Evolutionary conservation across 1,140 invertebrate genomes (phyloP).

Genomic region (Agrypnia vestita): DNA sequence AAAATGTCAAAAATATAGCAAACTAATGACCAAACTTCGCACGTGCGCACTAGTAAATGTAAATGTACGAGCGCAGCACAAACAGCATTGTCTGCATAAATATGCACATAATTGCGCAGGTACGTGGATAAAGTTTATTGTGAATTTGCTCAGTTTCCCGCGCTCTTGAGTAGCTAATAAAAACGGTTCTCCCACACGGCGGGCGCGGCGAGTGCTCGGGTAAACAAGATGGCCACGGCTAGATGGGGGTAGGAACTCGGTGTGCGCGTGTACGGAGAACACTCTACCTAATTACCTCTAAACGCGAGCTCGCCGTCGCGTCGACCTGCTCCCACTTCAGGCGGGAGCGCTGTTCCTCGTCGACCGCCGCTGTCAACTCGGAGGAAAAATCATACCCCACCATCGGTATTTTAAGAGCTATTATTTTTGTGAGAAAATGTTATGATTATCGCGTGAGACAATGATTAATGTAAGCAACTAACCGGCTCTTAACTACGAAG

Average conservation of each 20-base stretch:
- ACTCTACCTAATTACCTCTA: slow-evolving; percentile 55
- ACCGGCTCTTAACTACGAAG: too few relatives aligned
- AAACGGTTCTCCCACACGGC: slow-evolving; percentile 1
- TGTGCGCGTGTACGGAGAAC: slow-evolving; percentile 24
- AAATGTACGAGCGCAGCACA: too few relatives aligned
- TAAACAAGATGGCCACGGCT: slow-evolving; percentile 19
- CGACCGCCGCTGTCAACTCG: slow-evolving; percentile 6
- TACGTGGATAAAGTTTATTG: neutral
- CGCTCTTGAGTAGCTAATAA: neutral
- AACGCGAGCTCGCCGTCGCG: slow-evolving; percentile 37
- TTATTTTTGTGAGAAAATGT: too few relatives aligned
- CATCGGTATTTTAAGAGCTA: too few relatives aligned
- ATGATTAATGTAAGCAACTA: too few relatives aligned
- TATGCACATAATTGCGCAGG: too few relatives aligned
- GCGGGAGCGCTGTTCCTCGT: slow-evolving; percentile 12
- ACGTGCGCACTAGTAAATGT: too few relatives aligned
- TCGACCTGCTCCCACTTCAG: neutral
- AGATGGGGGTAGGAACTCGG: neutral
- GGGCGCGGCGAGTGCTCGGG: slow-evolving; percentile 3
- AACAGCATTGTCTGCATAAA: too few relatives aligned
- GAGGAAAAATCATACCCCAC: too few relatives aligned
- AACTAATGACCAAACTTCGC: too few relatives aligned
- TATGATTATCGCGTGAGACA: too few relatives aligned
- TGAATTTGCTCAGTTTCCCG: slow-evolving; percentile 6
- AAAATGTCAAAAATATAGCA: too few relatives aligned